Conservation (phyloP, 2,797 vertebrate species). For the Paguma larvata region DNA sequence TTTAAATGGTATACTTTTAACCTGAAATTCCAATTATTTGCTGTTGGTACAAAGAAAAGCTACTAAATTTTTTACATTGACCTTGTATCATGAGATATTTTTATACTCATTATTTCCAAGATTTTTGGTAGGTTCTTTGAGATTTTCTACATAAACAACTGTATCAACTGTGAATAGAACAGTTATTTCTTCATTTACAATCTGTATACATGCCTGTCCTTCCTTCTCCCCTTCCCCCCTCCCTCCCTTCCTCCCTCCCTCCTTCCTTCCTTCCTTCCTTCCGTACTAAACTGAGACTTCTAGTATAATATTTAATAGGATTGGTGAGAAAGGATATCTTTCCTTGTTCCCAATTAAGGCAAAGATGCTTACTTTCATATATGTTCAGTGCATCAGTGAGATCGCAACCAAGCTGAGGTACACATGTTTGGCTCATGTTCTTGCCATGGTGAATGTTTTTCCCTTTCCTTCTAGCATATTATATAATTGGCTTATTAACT, state of each 20-base stretch:
- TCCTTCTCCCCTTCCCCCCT: no score
- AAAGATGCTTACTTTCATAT: background rate
- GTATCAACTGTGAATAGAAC: no score
- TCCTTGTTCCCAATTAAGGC: background rate
- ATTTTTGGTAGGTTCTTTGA: no score
- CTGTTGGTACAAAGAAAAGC: no score
- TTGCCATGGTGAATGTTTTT: background rate
- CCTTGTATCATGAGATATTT: no score
- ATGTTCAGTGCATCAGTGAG: background rate
- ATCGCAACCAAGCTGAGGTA: background rate
- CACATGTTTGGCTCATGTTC: background rate
- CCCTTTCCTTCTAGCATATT: background rate
- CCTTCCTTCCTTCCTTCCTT: background rate
- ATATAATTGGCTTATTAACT: background rate
- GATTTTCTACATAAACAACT: no score
- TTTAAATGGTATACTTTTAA: no score
- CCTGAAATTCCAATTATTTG: no score
- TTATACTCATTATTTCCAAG: no score
- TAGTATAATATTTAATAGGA: background rate
- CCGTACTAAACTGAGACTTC: background rate
- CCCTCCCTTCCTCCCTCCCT: background rate
- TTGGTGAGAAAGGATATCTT: background rate
- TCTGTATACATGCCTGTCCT: no score
- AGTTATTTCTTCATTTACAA: no score
- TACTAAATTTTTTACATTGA: no score